phyloP scores from a whole-genome alignment of 2,888 invertebrate genomes.

The Cheilosia vulpina region DNA sequence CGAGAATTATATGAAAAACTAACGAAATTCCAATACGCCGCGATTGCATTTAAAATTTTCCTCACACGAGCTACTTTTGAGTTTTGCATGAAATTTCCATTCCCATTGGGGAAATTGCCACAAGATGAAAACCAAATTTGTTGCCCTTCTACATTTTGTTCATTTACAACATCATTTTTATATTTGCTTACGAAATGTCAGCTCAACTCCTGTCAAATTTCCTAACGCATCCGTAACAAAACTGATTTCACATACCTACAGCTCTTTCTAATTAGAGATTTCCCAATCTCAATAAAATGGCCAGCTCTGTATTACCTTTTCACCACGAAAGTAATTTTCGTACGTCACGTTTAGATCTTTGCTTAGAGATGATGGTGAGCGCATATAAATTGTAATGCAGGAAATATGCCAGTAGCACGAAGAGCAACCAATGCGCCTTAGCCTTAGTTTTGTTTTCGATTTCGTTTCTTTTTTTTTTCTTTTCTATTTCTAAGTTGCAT shows the following conservation, averaged over 20 bases:
- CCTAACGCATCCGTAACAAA: not conserved
- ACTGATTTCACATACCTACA: not conserved
- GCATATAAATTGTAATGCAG: conserved; percentile 48
- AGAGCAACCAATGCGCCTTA: conserved; percentile 45
- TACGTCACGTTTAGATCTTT: conserved; percentile 66
- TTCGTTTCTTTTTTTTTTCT: not conserved
- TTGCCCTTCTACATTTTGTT: no score
- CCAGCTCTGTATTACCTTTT: not conserved
- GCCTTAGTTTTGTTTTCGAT: conserved; percentile 43
- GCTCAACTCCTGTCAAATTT: not conserved
- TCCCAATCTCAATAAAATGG: conserved; percentile 19
- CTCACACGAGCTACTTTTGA: no score
- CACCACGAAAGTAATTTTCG: conserved; percentile 44
- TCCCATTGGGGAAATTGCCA: no score
- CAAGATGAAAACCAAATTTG: no score
- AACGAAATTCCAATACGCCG: no score
- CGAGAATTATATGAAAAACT: no score
- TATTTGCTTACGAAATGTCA: not conserved
- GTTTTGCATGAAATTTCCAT: no score
- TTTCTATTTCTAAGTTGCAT: conserved; percentile 29
- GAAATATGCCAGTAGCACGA: conserved; percentile 66
- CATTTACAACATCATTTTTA: no score
- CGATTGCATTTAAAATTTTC: no score
- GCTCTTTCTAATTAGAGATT: conserved; percentile 28
- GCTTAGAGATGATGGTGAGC: conserved; percentile 2